phyloP scores from a whole-genome alignment of 2,888 invertebrate genomes.

The Marronus borbonicus region DNA sequence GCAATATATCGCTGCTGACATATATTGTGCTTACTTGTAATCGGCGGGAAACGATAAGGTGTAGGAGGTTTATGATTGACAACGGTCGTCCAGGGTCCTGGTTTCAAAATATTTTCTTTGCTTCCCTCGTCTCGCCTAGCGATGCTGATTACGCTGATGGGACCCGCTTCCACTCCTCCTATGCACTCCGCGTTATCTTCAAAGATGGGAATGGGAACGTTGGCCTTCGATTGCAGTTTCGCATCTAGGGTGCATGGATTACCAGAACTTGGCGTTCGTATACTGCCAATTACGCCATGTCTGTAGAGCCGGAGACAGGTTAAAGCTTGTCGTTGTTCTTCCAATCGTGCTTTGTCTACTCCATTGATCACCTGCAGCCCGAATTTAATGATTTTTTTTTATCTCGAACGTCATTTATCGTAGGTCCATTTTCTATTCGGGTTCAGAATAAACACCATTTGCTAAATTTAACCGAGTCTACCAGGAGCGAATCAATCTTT shows the following conservation, averaged over 20 bases:
- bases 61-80: slow-evolving; percentile 65
- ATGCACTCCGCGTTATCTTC: slow-evolving; percentile 69
- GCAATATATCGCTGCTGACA: too few species aligned
- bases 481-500: too few species aligned
- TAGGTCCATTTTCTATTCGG: too few species aligned
- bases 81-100: slow-evolving; percentile 79
- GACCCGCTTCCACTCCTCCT: slow-evolving; percentile 64
- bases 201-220: slow-evolving; percentile 61
- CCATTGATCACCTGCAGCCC: slow-evolving; percentile 76
- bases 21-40: slow-evolving; percentile 68
- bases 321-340: slow-evolving; percentile 83
- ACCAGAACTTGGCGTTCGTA: slow-evolving; percentile 65
- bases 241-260: slow-evolving; percentile 53
- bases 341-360: slow-evolving; percentile 72
- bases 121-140: slow-evolving; percentile 72
- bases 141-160: slow-evolving; percentile 73
- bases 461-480: too few species aligned
- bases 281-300: slow-evolving; percentile 73
- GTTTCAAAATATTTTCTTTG: slow-evolving; percentile 81
- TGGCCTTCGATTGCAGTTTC: slow-evolving; percentile 63
- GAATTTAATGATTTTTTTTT: not conserved
- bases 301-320: slow-evolving; percentile 82
- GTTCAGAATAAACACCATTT: too few species aligned
- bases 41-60: slow-evolving; percentile 66
- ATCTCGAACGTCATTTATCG: too few species aligned